Evolutionary conservation across 2,797 vertebrate species (phyloP), one percentile per base, ranked within the genome.

Genomic region (Sebastes matsubarae): DNA sequence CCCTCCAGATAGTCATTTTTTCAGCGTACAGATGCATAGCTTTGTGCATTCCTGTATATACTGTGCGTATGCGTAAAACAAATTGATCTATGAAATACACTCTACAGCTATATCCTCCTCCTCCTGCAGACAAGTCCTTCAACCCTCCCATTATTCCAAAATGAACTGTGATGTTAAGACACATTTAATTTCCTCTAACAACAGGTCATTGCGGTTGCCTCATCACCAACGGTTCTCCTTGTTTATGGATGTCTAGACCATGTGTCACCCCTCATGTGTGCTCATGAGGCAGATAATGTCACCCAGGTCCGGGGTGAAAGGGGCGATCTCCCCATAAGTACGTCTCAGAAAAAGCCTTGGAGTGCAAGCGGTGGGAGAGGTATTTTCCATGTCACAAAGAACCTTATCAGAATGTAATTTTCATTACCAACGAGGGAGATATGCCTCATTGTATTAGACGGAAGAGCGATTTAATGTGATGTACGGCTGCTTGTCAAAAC

Each of bases 401-500:
- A 82, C 83, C 83, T 84, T 86, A 90, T 93, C 89, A 83, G 77
- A 87, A 93, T 91, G 89, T 91, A 88, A 92, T 91, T 95, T 92
- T 93, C 89, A 93, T 94, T 89, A 92, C 75, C 74, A 70, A 82
- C 72, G 72, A 89, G 73, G 79, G 71, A 88, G 92, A 93, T 88
- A 87, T 86, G 89, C 85, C 87, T 93, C 65, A 87, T 93, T 93
- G 91, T 92, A 85, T 91, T 87, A 92, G 87, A 84, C 72, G 70
- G 81, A 89, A 77, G 88, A 93, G 88, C 24, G 79, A 94, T 94
- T 94, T 94, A 94, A 95, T 93, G 94, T 94, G 68, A 93, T 89
- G 92, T 93, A 94, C 75, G 91, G 83, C 87, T 90, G 88, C 84
- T 93, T 93, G 88, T 93, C 92, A 90, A 91, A 92, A 88, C 88